A percentile compares a stretch with the other conserved stretches of the same genome.
Evolutionary conservation across 1,140 invertebrate genomes (phyloP).

Genomic region (Whitmania pigra): DNA sequence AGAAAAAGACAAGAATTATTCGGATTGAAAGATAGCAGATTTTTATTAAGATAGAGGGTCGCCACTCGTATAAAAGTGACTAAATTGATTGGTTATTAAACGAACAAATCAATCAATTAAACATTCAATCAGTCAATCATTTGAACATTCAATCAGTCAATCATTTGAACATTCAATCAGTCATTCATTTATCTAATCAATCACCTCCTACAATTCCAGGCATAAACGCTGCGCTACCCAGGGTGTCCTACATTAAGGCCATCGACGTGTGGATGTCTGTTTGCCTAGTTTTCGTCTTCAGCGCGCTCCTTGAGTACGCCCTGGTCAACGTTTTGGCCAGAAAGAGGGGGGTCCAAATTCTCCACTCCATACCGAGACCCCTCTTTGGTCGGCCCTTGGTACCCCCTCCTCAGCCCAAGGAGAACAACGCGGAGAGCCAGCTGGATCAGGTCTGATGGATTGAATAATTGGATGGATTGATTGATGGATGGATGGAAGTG

Average conservation of each 20-base stretch:
- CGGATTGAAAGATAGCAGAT: too few relatives aligned
- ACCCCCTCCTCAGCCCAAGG: conserved; percentile 6
- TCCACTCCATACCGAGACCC: conserved; percentile 16
- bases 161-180: not conserved
- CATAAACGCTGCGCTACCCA: conserved; percentile 16
- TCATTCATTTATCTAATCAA: not conserved
- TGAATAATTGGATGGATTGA: too few relatives aligned
- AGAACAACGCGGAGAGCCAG: conserved; percentile 17
- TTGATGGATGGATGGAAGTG: too few relatives aligned
- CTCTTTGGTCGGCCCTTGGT: not conserved
- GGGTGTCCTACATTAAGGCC: conserved; percentile 55
- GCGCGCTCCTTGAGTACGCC: conserved; percentile 81
- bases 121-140: not conserved
- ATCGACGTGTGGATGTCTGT: conserved; percentile 87
- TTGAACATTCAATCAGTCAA: conserved; percentile 1
- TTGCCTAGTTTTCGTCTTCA: conserved; percentile 78
- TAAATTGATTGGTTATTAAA: not conserved
- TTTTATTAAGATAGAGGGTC: too few relatives aligned
- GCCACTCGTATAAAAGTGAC: not conserved
- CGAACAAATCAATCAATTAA: not conserved
- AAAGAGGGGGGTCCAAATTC: not conserved
- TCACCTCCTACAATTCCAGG: conserved; percentile 19
- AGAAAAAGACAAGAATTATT: too few relatives aligned
- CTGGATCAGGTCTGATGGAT: conserved; percentile 11
- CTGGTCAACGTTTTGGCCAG: conserved; percentile 57